Evolutionary conservation across 1,140 invertebrate species (phyloP).

Genomic region (Drosophila kanapiae): DNA sequence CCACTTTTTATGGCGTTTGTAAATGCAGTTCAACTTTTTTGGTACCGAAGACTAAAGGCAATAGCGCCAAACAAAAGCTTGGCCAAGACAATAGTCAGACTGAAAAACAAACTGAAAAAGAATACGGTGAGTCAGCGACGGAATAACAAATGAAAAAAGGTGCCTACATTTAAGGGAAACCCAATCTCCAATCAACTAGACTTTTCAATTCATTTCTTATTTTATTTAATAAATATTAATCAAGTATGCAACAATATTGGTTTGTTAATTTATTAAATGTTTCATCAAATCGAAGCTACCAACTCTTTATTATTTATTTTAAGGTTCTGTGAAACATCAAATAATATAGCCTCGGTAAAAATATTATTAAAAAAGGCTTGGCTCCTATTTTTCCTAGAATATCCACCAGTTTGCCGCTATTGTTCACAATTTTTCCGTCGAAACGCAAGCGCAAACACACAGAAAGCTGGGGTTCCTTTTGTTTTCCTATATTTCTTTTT

Average conservation of each 20-base stretch:
- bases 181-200: background rate
- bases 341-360: background rate
- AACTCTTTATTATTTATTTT: too few species aligned
- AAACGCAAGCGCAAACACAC: constrained; percentile 12
- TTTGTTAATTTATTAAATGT: background rate
- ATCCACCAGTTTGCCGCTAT: background rate
- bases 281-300: background rate
- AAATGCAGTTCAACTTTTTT: constrained; percentile 21
- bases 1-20: constrained; percentile 10
- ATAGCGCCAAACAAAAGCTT: constrained; percentile 29
- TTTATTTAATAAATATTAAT: too few species aligned
- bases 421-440: background rate
- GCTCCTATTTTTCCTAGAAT: background rate
- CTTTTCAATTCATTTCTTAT: background rate
- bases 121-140: constrained; percentile 13
- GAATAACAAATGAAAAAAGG: background rate
- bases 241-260: background rate
- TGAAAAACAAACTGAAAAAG: too few species aligned
- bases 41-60: constrained; percentile 4
- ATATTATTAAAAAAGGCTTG: background rate
- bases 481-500: constrained; percentile 7
- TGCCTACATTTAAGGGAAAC: too few species aligned
- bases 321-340: background rate
- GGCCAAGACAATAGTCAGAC: constrained; percentile 15
- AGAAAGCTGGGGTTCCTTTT: constrained; percentile 9